A percentile compares a stretch with the other conserved stretches of the same genome.
Conservation (phyloP, 2,888 invertebrate species). For the Chalcosyrphus nemorum region DNA sequence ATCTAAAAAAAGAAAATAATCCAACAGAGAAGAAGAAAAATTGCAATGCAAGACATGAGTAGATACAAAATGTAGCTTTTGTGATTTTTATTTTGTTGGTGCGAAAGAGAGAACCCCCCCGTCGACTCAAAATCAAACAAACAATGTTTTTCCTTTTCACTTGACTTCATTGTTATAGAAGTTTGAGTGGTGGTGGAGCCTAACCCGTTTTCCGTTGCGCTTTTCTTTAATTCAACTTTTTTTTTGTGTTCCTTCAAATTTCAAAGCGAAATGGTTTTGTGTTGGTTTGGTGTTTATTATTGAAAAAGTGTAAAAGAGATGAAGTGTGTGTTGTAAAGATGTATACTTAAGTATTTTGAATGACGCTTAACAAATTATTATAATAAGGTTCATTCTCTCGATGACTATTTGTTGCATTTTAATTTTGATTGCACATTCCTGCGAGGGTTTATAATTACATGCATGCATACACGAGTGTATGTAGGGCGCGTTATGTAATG, state of each 20-base stretch:
- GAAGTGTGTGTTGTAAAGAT: neutral
- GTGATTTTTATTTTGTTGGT: neutral
- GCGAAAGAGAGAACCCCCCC: neutral
- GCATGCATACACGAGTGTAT: no score
- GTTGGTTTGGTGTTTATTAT: constrained; percentile 29
- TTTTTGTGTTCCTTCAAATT: neutral
- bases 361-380: constrained; percentile 13
- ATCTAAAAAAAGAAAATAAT: neutral
- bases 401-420: constrained; percentile 4
- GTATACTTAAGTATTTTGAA: constrained; percentile 6
- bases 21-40: constrained; percentile 26
- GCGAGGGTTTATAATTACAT: constrained; percentile 27
- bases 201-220: constrained; percentile 40
- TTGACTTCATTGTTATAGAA: constrained; percentile 21
- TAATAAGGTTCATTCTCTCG: neutral
- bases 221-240: no score
- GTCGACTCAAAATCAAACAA: constrained; percentile 1
- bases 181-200: neutral
- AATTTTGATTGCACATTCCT: neutral
- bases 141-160: constrained; percentile 1
- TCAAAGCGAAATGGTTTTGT: constrained; percentile 44
- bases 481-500: neutral
- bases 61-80: no score
- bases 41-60: constrained; percentile 27
- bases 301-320: constrained; percentile 27